Base-by-base conservation (phyloP, 2,113 vertebrate genomes). In the Lipotes vexillifer region DNA sequence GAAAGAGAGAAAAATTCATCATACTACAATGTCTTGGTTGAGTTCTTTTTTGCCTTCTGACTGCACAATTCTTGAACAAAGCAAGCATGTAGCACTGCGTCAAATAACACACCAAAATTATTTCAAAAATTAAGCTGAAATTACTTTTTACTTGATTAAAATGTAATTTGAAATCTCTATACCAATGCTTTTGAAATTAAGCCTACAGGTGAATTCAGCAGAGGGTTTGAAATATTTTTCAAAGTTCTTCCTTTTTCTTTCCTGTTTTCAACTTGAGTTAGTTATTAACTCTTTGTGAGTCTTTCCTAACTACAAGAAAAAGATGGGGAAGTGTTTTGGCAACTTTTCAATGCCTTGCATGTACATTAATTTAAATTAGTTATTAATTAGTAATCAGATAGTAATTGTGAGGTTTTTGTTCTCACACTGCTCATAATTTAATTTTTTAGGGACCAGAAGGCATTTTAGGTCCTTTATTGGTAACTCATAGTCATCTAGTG, bases 11-110 rank as follows among this genome's bases (percentile, higher is more conserved):
- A 57, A 93, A 92, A 72, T 75, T 85, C 52, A 97, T 88, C 33
- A 68, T 29, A 93, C 82, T 46, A 84, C 27, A 84, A 84, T 82
- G 63, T 72, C 88, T 93, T 90, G 20, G 38, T 29, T 96, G 72
- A 78, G 63, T 77, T 78, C 86, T 55, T 94, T 96, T 95, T 81
- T 81, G 61, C 46, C 49, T 97, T 96, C 77, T 96, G 75, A 90
- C 71, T 72, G 83, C 66, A 88, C 36, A 77, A 27, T 81, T 93
- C 61, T 90, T 80, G 68, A 92, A 95, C 82, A 96, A 78, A 95
- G 41, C 46, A 96, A 94, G 59, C 55, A 94, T 77, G 41, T 23
- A 97, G 12, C 33, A 89, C 13, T 68, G 10, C 87, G 63, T 80
- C 72, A 89, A 91, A 87, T 44, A 72, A 92, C 95, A 91, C 15